Base-by-base conservation (phyloP, 2,888 invertebrate genomes). In the Malthinus seriepunctatus region DNA sequence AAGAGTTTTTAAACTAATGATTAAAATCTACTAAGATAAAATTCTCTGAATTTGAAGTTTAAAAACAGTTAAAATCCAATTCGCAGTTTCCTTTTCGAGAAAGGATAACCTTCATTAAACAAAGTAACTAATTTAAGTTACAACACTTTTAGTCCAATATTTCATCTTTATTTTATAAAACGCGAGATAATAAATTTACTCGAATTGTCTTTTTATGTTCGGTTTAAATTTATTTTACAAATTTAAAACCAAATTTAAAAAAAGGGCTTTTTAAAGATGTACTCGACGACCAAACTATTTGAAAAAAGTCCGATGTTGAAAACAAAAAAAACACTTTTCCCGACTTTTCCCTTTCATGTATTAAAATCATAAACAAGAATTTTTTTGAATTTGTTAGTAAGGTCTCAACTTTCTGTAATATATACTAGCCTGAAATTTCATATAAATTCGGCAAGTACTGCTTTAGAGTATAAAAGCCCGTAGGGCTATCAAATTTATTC, bases 131-230 rank as follows among this genome's bases (percentile, higher is more conserved):
- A 52, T 52, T 52, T 38, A 38, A 44, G 52, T 46, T 46, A 37
- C 45, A 42, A 42, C 35, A 45, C 52, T 52, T 52, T 52, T 52
- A 52, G 45, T 45, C 45, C 52, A 51, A 51, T 51, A 51, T 51
- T 51, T 51, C 42, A 51, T 42, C 39, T 42, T 42, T 42, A 42
- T 42, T 42, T 42, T 23, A 42, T 42, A 42, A 42, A 42, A 42
- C 39, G 15, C 39, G 39, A 42, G 39, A 14, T 42, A 42, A 42
- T 42, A 42, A 42, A 42, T 42, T 42, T 42, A 15, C 39, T 42
- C 14, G 15, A 42, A 42, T n/a, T 42, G 39, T 42, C 39, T 42
- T 42, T 42, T 42, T 42, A 42, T 42, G 39, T 23, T 42, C 39
- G 39, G 10, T 42, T n/a, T 42, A 42, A 42, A 42, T 42, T 42